Percentiles rank a stretch among this genome's conserved stretches.
Conservation (phyloP, 2,113 vertebrate species). For the Oreochromis aureus region DNA sequence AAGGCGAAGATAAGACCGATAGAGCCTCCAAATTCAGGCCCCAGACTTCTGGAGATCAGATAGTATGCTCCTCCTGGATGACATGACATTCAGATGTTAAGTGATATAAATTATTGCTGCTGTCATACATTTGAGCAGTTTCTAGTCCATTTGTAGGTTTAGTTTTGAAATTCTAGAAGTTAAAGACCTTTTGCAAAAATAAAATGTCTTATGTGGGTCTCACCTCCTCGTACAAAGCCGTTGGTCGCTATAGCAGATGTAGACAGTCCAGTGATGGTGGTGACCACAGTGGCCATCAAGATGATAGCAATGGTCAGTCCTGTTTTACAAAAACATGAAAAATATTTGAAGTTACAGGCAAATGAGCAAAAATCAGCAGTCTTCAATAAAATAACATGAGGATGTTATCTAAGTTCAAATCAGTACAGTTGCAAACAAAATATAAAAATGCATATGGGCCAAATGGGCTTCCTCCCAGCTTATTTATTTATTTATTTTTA, state of each 20-base stretch:
- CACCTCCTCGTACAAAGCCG: constrained; percentile 96
- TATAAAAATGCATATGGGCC: not conserved
- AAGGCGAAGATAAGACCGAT: constrained; percentile 97
- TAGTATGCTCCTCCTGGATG: constrained; percentile 88
- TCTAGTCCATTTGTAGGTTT: not conserved
- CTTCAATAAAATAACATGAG: not conserved
- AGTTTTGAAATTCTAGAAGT: accelerated
- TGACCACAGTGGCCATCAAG: constrained; percentile 89
- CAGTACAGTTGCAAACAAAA: not conserved
- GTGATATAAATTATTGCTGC: not conserved
- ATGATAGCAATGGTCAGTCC: constrained; percentile 86
- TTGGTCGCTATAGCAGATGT: constrained; percentile 97
- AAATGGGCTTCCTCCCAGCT: not conserved
- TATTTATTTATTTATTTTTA: accelerated
- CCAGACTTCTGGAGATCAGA: constrained; percentile 93
- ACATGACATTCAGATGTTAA: not conserved
- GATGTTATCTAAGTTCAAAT: not conserved
- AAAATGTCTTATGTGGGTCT: not conserved
- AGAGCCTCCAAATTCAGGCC: constrained; percentile 94
- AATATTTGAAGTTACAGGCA: not conserved
- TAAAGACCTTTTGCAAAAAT: not conserved
- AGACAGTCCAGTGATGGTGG: constrained; percentile 93
- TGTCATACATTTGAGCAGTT: not conserved
- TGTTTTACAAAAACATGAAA: constrained; percentile 36
- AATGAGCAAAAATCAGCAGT: accelerated